phyloP scores from a whole-genome alignment of 2,797 vertebrate species.

The Rhadinocentrus ornatus region DNA sequence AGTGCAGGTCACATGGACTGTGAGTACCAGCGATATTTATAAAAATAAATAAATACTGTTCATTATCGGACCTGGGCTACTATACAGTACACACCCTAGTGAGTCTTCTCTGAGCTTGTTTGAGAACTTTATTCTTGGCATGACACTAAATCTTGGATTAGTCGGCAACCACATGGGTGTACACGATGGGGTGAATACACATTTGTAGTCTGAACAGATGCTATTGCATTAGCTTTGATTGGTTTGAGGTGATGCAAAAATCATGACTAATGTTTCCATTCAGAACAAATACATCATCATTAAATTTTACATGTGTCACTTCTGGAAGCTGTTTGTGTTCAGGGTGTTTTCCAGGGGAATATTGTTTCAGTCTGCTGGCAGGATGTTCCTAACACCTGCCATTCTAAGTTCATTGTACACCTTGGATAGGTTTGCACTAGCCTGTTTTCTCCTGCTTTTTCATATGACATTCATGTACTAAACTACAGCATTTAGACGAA shows the following conservation, averaged over 20 bases:
- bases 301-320: conserved; percentile 70
- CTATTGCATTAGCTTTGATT: conserved; percentile 67
- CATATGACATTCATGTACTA: conserved; percentile 26
- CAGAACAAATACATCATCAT: conserved; percentile 76
- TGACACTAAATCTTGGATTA: conserved; percentile 43
- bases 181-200: conserved; percentile 36
- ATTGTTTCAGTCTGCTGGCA: conserved; percentile 70
- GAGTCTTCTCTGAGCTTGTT: conserved; percentile 34
- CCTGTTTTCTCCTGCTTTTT: conserved; percentile 54
- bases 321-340: conserved; percentile 65
- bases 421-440: conserved; percentile 39
- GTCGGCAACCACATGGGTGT: conserved; percentile 31
- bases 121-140: conserved; percentile 45
- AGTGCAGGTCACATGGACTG: conserved; percentile 95
- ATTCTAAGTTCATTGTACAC: conserved; percentile 66
- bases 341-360: conserved; percentile 66
- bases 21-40: conserved; percentile 73
- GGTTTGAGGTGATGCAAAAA: conserved; percentile 70
- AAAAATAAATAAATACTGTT: neutral
- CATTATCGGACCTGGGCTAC: neutral
- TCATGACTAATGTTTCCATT: conserved; percentile 75
- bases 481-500: conserved; percentile 32
- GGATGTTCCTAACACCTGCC: conserved; percentile 64
- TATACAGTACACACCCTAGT: conserved; percentile 6
- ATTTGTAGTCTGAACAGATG: conserved; percentile 67